Evolutionary conservation across 2,888 invertebrate species (phyloP).

Genomic region (Epistrophe grossulariae): DNA sequence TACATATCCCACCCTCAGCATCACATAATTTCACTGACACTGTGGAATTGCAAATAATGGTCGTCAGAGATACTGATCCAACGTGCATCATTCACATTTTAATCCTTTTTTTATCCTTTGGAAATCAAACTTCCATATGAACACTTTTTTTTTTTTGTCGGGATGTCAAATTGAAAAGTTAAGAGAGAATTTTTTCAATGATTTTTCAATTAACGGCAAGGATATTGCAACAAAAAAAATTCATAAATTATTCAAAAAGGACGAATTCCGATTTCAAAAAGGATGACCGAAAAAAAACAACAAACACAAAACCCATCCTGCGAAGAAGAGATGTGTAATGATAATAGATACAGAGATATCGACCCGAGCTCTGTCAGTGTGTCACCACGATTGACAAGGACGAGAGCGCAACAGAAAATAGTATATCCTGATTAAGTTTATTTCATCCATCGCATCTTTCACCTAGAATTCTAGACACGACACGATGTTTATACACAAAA

Average conservation of each 20-base stretch:
- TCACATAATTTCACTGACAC: conserved; percentile 4
- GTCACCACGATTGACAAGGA: conserved; percentile 69
- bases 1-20: conserved; percentile 50
- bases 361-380: conserved; percentile 64
- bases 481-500: background rate
- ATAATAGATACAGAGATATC: conserved; percentile 47
- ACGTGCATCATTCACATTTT: conserved; percentile 27
- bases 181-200: background rate
- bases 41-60: conserved; percentile 3
- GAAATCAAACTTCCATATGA: background rate
- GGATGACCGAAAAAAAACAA: conserved; percentile 5
- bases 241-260: conserved; percentile 47
- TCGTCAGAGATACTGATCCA: conserved; percentile 21
- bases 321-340: background rate
- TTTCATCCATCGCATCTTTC: conserved; percentile 11
- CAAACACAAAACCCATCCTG: background rate
- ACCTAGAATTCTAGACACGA: background rate
- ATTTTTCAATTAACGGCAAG: conserved; percentile 5
- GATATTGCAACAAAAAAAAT: background rate
- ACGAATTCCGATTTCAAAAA: background rate
- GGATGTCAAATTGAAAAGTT: background rate
- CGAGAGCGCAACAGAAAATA: conserved; percentile 60
- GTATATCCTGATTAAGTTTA: conserved; percentile 42
- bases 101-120: conserved; percentile 25
- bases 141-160: background rate